Conservation (phyloP, 2,888 invertebrate species). For the Pseudococcus viburni region DNA sequence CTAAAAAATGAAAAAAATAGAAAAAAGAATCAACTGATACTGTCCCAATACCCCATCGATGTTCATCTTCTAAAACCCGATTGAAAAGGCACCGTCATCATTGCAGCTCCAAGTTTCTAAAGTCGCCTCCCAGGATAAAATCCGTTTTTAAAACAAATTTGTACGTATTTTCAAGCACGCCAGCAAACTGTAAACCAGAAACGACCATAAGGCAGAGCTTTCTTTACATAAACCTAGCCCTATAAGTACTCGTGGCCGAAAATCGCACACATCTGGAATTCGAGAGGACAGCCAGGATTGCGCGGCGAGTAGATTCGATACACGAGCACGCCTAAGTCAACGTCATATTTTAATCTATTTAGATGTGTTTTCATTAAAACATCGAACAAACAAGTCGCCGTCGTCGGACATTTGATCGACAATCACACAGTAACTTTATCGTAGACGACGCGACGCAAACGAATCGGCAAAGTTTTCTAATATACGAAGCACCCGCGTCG, state of each 20-base stretch:
- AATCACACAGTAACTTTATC: too few species aligned
- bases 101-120: neutral
- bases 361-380: constrained; percentile 35
- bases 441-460: too few species aligned
- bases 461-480: too few species aligned
- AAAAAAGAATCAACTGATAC: too few species aligned
- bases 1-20: too few species aligned
- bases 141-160: neutral
- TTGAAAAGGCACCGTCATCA: neutral
- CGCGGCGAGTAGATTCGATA: neutral
- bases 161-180: neutral
- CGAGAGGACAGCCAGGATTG: neutral
- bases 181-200: neutral
- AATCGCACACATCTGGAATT: neutral
- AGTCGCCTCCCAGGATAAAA: neutral
- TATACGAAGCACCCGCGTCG: too few species aligned
- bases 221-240: neutral
- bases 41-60: neutral
- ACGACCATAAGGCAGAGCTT: neutral
- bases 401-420: too few species aligned
- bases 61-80: neutral
- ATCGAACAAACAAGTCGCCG: neutral
- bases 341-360: constrained; percentile 40
- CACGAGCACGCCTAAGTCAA: constrained; percentile 4
- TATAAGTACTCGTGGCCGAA: neutral